Evolutionary conservation across 2,113 vertebrate species (phyloP).

Genomic region (Xyliphius kryptos): DNA sequence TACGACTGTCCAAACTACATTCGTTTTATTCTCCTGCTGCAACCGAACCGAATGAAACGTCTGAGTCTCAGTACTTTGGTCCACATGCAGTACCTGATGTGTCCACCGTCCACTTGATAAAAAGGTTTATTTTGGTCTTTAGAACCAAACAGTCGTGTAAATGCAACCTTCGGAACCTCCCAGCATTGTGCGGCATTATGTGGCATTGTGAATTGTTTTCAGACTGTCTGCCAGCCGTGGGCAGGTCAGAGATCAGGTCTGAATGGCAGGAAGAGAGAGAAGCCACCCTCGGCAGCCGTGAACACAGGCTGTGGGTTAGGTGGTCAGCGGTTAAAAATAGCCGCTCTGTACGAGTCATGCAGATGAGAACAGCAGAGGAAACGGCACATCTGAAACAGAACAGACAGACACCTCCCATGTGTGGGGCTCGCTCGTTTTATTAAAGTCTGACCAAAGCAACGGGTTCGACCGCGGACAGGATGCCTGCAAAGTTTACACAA

Average conservation of each 20-base stretch:
- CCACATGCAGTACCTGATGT: too few relatives aligned
- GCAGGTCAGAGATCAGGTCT: constrained; percentile 20
- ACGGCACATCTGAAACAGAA: constrained; percentile 3
- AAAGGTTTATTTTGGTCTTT: too few relatives aligned
- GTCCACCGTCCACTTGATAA: too few relatives aligned
- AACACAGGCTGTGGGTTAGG: constrained; percentile 14
- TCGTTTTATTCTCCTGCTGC: too few relatives aligned
- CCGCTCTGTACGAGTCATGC: constrained; percentile 9
- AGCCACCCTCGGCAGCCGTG: constrained; percentile 16
- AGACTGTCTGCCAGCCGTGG: constrained; percentile 9
- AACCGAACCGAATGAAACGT: too few relatives aligned
- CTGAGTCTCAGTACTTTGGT: too few relatives aligned
- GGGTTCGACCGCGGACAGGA: too few relatives aligned
- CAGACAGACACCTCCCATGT: constrained; percentile 2
- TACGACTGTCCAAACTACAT: too few relatives aligned
- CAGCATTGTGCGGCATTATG: background rate
- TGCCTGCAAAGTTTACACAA: too few relatives aligned
- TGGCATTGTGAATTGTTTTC: constrained; percentile 25
- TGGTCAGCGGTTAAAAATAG: constrained; percentile 21
- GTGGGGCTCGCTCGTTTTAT: background rate
- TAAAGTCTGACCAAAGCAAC: background rate
- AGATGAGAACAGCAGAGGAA: constrained; percentile 23
- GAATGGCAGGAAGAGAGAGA: constrained; percentile 28
- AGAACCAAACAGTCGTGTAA: background rate
- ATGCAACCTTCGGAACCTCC: background rate